phyloP scores from a whole-genome alignment of 2,113 vertebrate species.

The Myrmophylax atrothorax region DNA sequence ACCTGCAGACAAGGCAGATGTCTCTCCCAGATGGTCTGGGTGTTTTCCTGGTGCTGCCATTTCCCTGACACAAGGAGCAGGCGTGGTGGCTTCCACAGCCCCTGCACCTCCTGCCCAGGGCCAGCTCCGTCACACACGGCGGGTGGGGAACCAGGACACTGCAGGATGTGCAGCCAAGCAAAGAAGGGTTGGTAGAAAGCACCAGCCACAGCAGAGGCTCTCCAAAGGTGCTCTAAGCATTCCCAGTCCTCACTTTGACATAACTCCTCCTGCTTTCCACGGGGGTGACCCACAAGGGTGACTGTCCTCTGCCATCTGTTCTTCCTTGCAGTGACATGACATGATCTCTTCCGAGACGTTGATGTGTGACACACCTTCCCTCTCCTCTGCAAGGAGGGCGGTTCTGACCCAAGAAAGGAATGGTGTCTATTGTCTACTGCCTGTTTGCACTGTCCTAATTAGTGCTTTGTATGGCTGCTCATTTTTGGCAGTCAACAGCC shows the following conservation, averaged over 20 bases:
- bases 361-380: background rate
- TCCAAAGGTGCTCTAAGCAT: background rate
- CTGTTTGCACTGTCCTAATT: background rate
- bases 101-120: background rate
- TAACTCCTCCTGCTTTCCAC: background rate
- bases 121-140: background rate
- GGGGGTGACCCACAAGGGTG: background rate
- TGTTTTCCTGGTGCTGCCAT: background rate
- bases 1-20: rapidly evolving
- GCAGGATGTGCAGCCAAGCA: background rate
- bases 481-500: background rate
- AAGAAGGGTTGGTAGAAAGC: background rate
- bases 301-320: background rate
- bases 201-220: background rate
- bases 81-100: background rate
- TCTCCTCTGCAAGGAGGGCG: background rate
- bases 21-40: background rate
- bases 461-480: background rate
- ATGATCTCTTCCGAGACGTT: background rate
- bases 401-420: background rate
- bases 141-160: background rate
- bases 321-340: background rate
- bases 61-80: background rate
- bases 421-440: background rate
- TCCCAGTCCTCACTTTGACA: background rate